These are phyloP conservation scores for Protaetia brevitarsis DNA, from an alignment of 1,140 invertebrate genomes.

Conservation along the genomic window DNA sequence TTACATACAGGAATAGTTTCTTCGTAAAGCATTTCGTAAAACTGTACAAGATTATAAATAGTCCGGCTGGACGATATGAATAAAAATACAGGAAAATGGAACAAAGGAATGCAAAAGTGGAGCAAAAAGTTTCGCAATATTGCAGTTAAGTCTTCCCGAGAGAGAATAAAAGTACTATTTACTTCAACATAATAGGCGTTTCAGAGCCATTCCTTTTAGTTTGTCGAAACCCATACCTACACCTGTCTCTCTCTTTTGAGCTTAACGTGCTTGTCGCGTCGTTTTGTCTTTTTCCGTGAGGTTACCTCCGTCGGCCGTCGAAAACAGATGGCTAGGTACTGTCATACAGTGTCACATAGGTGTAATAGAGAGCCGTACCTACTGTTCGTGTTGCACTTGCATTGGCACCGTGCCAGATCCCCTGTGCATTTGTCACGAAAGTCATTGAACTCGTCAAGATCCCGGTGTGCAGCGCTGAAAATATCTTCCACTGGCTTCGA, in stretches of 20 bases:
- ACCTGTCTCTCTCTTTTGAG: not conserved
- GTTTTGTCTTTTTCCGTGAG: not conserved
- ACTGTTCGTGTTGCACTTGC: not conserved
- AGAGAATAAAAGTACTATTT: not conserved
- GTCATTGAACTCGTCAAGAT: conserved; percentile 7
- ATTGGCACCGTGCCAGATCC: not conserved
- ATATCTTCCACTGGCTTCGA: not conserved
- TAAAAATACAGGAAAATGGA: not conserved
- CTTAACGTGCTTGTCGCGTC: not conserved
- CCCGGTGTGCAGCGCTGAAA: not conserved
- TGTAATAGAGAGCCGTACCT: not conserved
- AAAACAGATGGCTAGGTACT: conserved; percentile 1
- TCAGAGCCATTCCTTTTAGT: not conserved
- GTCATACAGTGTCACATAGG: not conserved
- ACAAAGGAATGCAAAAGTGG: not conserved
- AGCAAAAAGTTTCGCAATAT: not conserved
- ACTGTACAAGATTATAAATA: not conserved
- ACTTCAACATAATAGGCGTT: not conserved
- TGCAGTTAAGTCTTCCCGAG: not conserved
- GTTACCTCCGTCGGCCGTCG: not conserved
- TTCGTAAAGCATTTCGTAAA: no score
- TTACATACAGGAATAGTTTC: no score
- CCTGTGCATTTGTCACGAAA: conserved; percentile 1
- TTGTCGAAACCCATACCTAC: not conserved
- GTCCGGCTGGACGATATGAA: not conserved